Base-by-base conservation (phyloP, 2,113 vertebrate species). In the Lanius ludovicianus region DNA sequence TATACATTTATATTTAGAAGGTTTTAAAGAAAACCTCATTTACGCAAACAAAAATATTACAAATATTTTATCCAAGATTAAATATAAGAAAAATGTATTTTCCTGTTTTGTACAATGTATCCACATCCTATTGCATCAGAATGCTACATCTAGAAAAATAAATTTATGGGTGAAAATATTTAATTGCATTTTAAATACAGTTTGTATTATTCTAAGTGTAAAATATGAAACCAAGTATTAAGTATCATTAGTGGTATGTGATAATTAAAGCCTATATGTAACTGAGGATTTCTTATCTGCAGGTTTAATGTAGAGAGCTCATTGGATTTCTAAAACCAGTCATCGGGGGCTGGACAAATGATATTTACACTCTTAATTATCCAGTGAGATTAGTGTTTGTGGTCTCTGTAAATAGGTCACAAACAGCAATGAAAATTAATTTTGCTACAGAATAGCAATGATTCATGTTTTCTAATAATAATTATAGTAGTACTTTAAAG, bases 361-460 rank as follows among this genome's bases (percentile, higher is more conserved):
- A 96, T 98, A 98, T 97, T 98, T 98, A 97, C 96, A 96, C 82
- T 91, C 81, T 93, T 98, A 98, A 98, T 98, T 98, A 97, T 86
- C 89, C 87, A 84, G 87, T 81, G 83, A 97, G 97, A 97, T 97
- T 97, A 97, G 90, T 90, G 91, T 97, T 97, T 95, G 95, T 67
- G 16, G 81, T 85, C 69, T 97, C 87, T 84, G 46, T 97, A 97
- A 97, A 87, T 86, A 97, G 91, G 95, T 98, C 94, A 95, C 95
- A 97, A 96, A 96, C 70, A 94, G 90, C 91, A 80, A 93, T 92
- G 94, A 91, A 97, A 98, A 97, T 93, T 94, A 96, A 97, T 95
- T 90, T 80, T 91, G 84, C 75, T 89, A 84, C 37, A 77, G 85
- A 55, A 68, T 31, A 30, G 68, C 71, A 68, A 75, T 84, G 90